Base-by-base conservation (phyloP, 2,888 invertebrate species). In the Psylliodes chrysocephalus region DNA sequence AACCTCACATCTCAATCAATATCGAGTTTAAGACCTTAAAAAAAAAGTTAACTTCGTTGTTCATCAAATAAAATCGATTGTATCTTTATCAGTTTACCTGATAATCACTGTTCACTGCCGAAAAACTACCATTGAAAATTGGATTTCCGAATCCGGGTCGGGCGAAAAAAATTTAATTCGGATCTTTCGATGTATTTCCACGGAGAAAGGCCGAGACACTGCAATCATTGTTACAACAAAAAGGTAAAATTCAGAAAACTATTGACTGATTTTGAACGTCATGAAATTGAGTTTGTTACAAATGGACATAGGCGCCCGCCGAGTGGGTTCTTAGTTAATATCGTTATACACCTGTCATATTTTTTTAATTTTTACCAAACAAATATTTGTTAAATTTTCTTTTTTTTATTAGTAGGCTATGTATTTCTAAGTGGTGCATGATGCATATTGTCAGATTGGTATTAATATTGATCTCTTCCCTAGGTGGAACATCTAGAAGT, bases 141-240 rank as follows among this genome's bases (percentile, higher is more conserved):
- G n/a, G 17, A 28, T 28, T 18, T 17, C 33, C 18, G n/a, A 25
- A 18, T 30, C 10, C 15, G 51, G 33, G 6, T n/a, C 15, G 30
- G 33, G 33, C 33, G 10, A 51, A 28, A 25, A 47, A 47, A 14
- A 25, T 6, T 25, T 47, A 52, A 7, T 4, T 5, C 52, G 6
- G 7, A n/a, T n/a, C 14, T 22, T 25, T 6, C 40, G 44, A 54
- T 18, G 47, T 57, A 22, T 57, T 47, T 59, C 38, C 40, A 4
- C 40, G 49, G 28, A 38, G 28, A 44, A 40, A 49, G 49, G 4
- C 38, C 25, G 38, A n/a, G 25, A 40, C 35, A 59, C 59, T 59
- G 49, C 19, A 25, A 46, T 59, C n/a, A 46, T 57, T 25, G 35
- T 54, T 18, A 6, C 15, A 38, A 59, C 47, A 59, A 49, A 40